Percentiles rank a stretch among this genome's conserved stretches.
phyloP scores from a whole-genome alignment of 1,140 invertebrate species.

The Bombus difficillimus region DNA sequence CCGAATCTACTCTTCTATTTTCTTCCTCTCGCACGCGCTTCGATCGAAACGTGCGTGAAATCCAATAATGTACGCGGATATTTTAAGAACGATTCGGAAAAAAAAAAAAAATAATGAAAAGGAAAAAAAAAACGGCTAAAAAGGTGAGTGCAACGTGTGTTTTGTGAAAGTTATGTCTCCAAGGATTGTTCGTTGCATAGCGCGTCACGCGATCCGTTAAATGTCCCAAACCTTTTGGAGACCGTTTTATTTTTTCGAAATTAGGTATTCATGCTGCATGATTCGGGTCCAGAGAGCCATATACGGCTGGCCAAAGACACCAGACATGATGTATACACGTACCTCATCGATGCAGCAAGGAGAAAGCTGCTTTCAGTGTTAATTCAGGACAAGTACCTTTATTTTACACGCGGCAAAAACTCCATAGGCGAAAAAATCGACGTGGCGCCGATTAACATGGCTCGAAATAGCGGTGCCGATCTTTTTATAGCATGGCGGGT shows the following conservation, averaged over 20 bases:
- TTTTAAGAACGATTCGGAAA: not conserved
- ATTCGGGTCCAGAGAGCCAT: slow-evolving; percentile 37
- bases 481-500: not conserved
- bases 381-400: slow-evolving; percentile 37
- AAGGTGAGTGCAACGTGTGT: not conserved
- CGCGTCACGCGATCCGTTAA: not conserved
- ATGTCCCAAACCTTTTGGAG: not conserved
- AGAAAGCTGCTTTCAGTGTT: slow-evolving; percentile 47
- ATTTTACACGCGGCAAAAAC: slow-evolving; percentile 3
- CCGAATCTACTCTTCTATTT: not conserved
- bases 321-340: slow-evolving; percentile 6
- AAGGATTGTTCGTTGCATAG: not conserved
- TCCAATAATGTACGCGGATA: not conserved
- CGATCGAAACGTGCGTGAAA: not conserved
- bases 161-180: slow-evolving; percentile 4
- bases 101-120: not conserved
- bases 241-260: slow-evolving; percentile 38
- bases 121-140: not conserved
- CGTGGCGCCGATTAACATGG: not conserved
- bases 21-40: not conserved
- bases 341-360: slow-evolving; percentile 28
- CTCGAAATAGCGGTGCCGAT: slow-evolving; percentile 5
- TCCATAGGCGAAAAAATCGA: slow-evolving; percentile 8
- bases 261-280: slow-evolving; percentile 47
- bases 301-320: slow-evolving; percentile 41